Conservation (phyloP, 2,113 vertebrate species). For the Myrmophylax atrothorax region DNA sequence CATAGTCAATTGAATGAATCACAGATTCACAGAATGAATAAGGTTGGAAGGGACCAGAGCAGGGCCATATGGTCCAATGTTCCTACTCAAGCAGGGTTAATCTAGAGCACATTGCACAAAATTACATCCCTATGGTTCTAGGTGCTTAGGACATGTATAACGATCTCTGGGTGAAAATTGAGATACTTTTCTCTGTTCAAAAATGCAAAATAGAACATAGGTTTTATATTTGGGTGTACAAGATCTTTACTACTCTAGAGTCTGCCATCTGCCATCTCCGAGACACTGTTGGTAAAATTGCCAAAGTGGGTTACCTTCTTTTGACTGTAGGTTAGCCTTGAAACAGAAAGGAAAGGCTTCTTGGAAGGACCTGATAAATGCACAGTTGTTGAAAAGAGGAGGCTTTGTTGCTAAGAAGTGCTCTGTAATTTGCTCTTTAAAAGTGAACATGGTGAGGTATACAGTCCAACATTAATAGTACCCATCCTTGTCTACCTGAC, state of each 20-base stretch:
- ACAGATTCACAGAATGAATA: background rate
- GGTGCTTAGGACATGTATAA: background rate
- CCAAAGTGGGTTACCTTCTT: background rate
- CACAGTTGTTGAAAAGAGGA: background rate
- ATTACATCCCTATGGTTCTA: background rate
- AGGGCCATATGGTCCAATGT: background rate
- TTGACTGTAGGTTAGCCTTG: background rate
- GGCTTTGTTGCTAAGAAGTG: background rate
- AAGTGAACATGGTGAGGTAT: background rate
- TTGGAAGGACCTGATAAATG: background rate
- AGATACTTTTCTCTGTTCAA: background rate
- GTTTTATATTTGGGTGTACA: background rate
- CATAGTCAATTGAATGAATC: background rate
- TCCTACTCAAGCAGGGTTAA: background rate
- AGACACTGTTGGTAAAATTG: background rate
- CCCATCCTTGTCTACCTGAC: background rate
- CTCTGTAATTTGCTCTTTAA: background rate
- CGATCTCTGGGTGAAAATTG: background rate
- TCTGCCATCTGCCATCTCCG: background rate
- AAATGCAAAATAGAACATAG: background rate
- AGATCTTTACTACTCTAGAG: background rate
- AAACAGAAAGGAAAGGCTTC: background rate
- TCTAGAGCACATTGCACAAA: background rate
- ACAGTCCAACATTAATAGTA: background rate
- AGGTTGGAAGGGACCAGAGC: background rate